These are phyloP conservation scores for Delia radicum DNA, from an alignment of 1,140 invertebrate species.

Conservation along the genomic window DNA sequence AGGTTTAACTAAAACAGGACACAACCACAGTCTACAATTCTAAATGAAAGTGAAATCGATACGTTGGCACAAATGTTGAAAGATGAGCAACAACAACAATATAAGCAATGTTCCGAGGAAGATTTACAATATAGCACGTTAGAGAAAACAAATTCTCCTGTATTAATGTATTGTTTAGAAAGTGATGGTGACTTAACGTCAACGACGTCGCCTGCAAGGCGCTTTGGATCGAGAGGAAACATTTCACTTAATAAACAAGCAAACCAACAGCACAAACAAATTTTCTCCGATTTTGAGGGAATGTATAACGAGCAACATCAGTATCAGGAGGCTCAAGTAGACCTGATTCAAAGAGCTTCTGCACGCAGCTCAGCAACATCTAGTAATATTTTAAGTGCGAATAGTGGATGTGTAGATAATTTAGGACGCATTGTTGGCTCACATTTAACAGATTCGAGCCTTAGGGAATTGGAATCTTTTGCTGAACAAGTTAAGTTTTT, in stretches of 20 bases:
- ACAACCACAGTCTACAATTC: too few species aligned
- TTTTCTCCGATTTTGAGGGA: not conserved
- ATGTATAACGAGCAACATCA: not conserved
- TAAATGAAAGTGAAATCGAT: slow-evolving; percentile 22
- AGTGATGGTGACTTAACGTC: not conserved
- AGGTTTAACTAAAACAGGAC: not conserved
- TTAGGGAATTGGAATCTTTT: slow-evolving; percentile 25
- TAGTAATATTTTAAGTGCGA: not conserved
- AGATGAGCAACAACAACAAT: not conserved
- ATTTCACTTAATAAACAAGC: not conserved
- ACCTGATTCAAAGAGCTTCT: not conserved
- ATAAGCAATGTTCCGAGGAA: not conserved
- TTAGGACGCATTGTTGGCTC: not conserved
- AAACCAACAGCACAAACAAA: not conserved
- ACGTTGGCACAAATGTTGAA: not conserved
- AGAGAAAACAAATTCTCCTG: not conserved
- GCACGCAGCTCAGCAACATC: not conserved
- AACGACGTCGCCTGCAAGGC: too few species aligned
- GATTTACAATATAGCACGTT: not conserved
- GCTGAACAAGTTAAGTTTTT: slow-evolving; percentile 42
- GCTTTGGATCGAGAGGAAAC: not conserved
- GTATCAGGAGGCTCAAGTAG: not conserved
- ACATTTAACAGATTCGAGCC: not conserved
- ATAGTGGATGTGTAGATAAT: not conserved
- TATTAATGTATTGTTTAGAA: not conserved